Percentiles rank a stretch among this genome's conserved stretches.
phyloP scores from a whole-genome alignment of 2,113 vertebrate species.

The Dipodomys merriami region DNA sequence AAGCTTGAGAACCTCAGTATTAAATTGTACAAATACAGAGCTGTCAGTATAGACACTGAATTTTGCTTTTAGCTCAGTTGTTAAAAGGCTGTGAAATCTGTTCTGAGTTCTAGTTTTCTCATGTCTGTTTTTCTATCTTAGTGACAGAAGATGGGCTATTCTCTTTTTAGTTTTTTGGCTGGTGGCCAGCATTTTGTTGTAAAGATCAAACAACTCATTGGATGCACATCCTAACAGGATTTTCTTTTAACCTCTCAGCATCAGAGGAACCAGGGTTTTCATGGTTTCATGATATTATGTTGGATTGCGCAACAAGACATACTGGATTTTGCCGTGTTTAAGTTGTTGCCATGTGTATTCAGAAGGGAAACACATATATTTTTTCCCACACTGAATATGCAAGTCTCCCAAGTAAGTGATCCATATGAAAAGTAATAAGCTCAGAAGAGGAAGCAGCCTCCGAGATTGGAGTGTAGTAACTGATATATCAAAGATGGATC shows the following conservation, averaged over 20 bases:
- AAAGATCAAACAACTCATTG: conserved; percentile 39
- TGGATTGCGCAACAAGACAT: neutral
- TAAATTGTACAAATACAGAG: neutral
- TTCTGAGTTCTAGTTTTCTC: conserved; percentile 9
- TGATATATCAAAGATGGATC: neutral
- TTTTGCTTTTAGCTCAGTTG: conserved; percentile 15
- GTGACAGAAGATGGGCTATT: conserved; percentile 2
- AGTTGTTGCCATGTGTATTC: neutral
- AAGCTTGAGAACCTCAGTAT: conserved; percentile 16
- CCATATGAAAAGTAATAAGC: neutral
- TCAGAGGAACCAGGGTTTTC: neutral
- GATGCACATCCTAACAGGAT: neutral
- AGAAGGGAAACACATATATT: neutral
- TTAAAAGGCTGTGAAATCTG: neutral
- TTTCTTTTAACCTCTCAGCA: neutral
- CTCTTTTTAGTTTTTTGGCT: neutral
- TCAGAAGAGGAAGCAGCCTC: neutral
- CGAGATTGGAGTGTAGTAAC: neutral
- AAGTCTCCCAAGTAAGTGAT: neutral
- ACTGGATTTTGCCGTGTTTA: neutral
- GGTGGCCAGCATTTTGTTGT: neutral
- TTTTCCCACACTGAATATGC: neutral
- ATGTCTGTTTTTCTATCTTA: conserved; percentile 15
- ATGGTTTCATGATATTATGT: conserved; percentile 45
- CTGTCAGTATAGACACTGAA: neutral